Base-by-base conservation (phyloP, 2,113 vertebrate genomes). In the Rattus rattus region DNA sequence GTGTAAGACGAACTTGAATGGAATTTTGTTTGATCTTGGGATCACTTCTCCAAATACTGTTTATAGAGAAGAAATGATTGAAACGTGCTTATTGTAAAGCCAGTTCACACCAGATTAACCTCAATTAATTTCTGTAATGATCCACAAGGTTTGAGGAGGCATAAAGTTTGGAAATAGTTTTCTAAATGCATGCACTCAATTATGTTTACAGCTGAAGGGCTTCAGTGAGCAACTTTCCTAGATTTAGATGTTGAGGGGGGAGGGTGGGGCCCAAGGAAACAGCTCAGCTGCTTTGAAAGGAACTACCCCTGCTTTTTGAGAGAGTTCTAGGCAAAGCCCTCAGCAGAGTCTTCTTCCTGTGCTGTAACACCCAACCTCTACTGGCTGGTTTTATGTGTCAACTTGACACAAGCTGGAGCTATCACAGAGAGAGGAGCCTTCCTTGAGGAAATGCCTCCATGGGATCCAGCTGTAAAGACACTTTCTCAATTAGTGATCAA, bases 101-200 rank as follows among this genome's bases (percentile, higher is more conserved):
- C 61, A 90, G 2, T 61, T 80, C 94, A 96, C 33, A 89, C 70
- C 47, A 91, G 67, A 95, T 96, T 94, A 92, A 76, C 69, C 73
- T 16, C 72, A 92, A 22, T 93, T 96, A 94, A 65, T 93, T 96
- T 92, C 26, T 95, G 52, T 67, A 94, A 75, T 91, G 80, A 92
- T 76, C 49, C 24, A 72, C 77, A 59, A 59, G 84, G 7, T 67
- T 76, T 79, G 47, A 94, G 91, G 91, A 24, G 59, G 81, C 85
- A 59, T 73, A 90, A 76, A 16, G 67, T 39, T 65, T 69, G 69
- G 85, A 94, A 89, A 43, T 65, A 20, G 77, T 95, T 90, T 95
- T 24, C 59, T 63, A 17, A 79, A 47, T 79, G 73, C 52, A 54
- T 75, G 10, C 76, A 10, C 67, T 65, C 24, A 61, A 0, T 84